A percentile compares a stretch with the other conserved stretches of the same genome.
Evolutionary conservation across 2,888 invertebrate genomes (phyloP).

Genomic region (Busseola fusca): DNA sequence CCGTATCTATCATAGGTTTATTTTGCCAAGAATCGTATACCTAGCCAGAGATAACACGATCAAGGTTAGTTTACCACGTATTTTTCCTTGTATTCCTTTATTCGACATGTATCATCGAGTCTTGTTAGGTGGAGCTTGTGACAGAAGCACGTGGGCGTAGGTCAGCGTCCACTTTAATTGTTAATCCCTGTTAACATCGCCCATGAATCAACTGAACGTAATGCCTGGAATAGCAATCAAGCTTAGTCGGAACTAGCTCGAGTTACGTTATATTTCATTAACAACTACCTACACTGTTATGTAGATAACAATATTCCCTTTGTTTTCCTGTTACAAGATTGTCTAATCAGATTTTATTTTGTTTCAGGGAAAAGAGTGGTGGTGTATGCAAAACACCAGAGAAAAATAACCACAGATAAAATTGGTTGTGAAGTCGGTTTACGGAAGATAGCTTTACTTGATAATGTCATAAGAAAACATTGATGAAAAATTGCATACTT

Average conservation of each 20-base stretch:
- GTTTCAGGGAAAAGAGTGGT: not conserved
- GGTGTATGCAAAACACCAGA: no score
- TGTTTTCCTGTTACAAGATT: slow-evolving; percentile 13
- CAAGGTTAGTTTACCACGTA: slow-evolving; percentile 3
- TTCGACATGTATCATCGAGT: not conserved
- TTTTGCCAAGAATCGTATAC: not conserved
- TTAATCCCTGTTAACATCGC: slow-evolving; percentile 60
- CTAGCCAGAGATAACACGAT: not conserved
- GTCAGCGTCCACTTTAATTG: slow-evolving; percentile 68
- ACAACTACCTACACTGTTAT: slow-evolving; percentile 20
- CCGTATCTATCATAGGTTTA: not conserved
- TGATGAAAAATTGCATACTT: no score
- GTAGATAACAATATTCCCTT: slow-evolving; percentile 9
- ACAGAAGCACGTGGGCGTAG: slow-evolving; percentile 60
- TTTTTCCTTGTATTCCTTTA: not conserved
- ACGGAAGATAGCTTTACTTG: no score
- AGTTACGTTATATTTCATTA: slow-evolving; percentile 50
- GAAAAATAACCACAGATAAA: no score
- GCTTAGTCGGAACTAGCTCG: slow-evolving; percentile 23
- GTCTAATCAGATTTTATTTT: not conserved
- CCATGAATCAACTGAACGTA: slow-evolving; percentile 58
- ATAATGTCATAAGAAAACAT: no score
- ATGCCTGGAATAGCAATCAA: slow-evolving; percentile 61
- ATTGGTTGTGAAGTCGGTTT: no score
- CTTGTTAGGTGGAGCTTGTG: slow-evolving; percentile 34